Percentiles rank a stretch among this genome's conserved stretches.
Evolutionary conservation across 1,140 invertebrate species (phyloP).

Genomic region (Idris sp.): DNA sequence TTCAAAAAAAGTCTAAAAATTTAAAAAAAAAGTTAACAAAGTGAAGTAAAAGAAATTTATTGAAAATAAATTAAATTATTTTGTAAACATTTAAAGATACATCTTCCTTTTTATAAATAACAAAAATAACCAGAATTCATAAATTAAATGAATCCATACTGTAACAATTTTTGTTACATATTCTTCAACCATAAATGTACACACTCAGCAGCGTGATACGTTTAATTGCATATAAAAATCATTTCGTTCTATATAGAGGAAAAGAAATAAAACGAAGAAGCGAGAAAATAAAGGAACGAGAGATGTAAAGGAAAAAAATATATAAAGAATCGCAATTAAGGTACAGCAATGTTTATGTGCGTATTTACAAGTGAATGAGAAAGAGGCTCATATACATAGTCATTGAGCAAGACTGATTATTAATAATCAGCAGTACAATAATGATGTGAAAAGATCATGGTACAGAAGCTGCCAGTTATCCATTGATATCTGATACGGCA

Average conservation of each 20-base stretch:
- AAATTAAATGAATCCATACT: no score
- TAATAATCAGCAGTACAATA: constrained; percentile 43
- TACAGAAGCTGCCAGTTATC: constrained; percentile 44
- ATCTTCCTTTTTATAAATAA: no score
- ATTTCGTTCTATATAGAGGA: constrained; percentile 31
- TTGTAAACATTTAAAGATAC: no score
- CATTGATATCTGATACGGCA: constrained; percentile 52
- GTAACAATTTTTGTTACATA: no score
- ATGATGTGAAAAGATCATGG: constrained; percentile 54
- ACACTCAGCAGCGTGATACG: background rate
- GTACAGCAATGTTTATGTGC: constrained; percentile 28
- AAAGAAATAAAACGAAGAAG: constrained; percentile 1
- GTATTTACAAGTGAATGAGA: constrained; percentile 46
- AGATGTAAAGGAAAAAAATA: constrained; percentile 4
- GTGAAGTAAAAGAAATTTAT: no score
- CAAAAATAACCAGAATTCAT: no score
- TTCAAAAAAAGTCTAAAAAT: no score
- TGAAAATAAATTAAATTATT: no score
- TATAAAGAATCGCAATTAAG: constrained; percentile 36
- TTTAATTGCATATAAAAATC: constrained; percentile 44
- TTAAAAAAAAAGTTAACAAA: no score
- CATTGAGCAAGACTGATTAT: constrained; percentile 53
- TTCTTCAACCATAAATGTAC: no score
- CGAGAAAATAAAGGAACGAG: background rate
- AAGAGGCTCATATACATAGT: constrained; percentile 46